These are phyloP conservation scores for Noctua janthina DNA, from an alignment of 2,888 invertebrate species.

Conservation along the genomic window DNA sequence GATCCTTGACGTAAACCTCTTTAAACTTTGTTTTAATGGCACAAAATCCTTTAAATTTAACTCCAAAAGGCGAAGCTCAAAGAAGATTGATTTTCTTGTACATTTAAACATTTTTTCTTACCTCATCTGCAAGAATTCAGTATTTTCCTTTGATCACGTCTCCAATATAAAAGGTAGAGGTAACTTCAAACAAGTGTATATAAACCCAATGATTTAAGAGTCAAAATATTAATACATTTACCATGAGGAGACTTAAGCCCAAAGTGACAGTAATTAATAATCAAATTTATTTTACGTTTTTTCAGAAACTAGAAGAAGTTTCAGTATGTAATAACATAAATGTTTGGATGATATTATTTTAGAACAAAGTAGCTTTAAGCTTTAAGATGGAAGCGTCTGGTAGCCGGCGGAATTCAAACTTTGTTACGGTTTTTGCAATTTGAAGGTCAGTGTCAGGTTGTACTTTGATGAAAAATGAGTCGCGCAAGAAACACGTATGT, in stretches of 20 bases:
- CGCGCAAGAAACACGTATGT: no score
- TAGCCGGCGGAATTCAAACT: no score
- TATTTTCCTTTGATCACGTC: constrained; percentile 43
- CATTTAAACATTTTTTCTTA: constrained; percentile 36
- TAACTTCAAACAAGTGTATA: constrained; percentile 6
- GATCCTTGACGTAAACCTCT: background rate
- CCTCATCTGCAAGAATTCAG: constrained; percentile 39
- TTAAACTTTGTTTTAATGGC: constrained; percentile 2
- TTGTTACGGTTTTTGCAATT: no score
- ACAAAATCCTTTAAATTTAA: constrained; percentile 13
- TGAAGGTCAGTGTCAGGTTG: no score
- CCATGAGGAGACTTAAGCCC: background rate
- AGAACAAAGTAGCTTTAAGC: background rate
- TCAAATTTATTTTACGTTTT: background rate
- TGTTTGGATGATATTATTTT: background rate
- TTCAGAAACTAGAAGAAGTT: no score
- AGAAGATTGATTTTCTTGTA: constrained; percentile 41
- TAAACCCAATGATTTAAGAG: background rate
- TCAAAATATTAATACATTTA: background rate
- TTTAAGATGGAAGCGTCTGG: background rate
- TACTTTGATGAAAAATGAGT: no score
- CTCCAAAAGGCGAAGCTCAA: constrained; percentile 5
- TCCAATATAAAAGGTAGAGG: constrained; percentile 11
- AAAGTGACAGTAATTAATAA: no score
- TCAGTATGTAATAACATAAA: background rate